These are phyloP conservation scores for Dipodomys spectabilis DNA, from an alignment of 2,113 vertebrate species.

Conservation along the genomic window DNA sequence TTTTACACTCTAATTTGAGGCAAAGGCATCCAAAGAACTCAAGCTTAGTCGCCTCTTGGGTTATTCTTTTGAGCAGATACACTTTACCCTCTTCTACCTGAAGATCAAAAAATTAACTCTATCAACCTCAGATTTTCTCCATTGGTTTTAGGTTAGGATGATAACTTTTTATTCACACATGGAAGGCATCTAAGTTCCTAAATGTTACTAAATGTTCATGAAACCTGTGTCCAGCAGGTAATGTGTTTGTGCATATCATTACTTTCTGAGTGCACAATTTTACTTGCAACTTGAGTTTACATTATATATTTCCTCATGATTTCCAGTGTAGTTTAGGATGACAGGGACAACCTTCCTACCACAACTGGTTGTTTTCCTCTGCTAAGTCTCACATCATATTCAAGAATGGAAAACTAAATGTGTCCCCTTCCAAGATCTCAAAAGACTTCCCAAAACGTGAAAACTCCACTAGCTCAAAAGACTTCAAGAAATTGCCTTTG, in stretches of 20 bases:
- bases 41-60: constrained; percentile 41
- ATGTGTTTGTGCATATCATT: neutral
- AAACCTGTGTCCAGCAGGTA: neutral
- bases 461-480: neutral
- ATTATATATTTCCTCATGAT: neutral
- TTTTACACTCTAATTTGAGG: constrained; percentile 61
- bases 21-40: constrained; percentile 29
- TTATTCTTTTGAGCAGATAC: constrained; percentile 45
- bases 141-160: neutral
- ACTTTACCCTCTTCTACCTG: constrained; percentile 13
- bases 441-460: too few species aligned
- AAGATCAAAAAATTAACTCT: neutral
- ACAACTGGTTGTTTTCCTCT: neutral
- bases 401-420: neutral
- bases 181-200: neutral
- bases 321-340: neutral
- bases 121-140: neutral
- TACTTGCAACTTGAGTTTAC: neutral
- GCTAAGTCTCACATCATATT: neutral
- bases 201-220: neutral
- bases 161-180: neutral
- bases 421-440: too few species aligned
- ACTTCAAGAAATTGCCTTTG: neutral
- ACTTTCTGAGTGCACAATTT: neutral
- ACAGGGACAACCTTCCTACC: neutral